These are phyloP conservation scores for Cyphomyrus discorhynchus DNA, from an alignment of 2,113 vertebrate species.

Conservation along the genomic window DNA sequence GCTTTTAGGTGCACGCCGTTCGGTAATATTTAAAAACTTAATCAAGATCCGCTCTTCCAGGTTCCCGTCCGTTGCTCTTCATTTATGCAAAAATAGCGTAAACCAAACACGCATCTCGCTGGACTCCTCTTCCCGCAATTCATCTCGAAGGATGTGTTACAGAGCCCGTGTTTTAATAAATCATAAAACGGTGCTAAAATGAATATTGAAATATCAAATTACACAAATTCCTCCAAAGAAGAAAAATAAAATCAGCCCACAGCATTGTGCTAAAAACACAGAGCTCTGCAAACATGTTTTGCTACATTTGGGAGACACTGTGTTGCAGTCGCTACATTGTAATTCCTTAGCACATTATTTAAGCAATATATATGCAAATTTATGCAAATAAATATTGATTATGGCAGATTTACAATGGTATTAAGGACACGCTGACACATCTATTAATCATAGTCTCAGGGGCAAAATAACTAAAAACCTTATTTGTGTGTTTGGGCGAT, in stretches of 20 bases:
- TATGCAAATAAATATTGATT: constrained; percentile 20
- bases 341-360: neutral
- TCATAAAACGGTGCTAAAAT: neutral
- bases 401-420: constrained; percentile 9
- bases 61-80: neutral
- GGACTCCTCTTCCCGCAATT: neutral
- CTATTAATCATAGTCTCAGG: constrained; percentile 13
- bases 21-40: constrained; percentile 3
- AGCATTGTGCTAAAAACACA: neutral
- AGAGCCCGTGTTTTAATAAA: neutral
- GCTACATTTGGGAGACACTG: neutral
- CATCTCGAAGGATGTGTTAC: neutral
- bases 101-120: neutral
- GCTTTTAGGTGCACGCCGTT: neutral
- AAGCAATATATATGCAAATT: constrained; percentile 15
- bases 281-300: neutral
- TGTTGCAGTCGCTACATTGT: neutral
- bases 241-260: neutral
- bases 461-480: neutral
- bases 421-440: constrained; percentile 12
- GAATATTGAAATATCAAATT: neutral
- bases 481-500: neutral
- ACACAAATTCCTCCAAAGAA: neutral
- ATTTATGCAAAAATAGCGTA: neutral
- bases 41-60: neutral